Evolutionary conservation across 92 coral and sea anemone genomes (phyloP), one percentile per base, ranked within the genome.

Genomic region (Parazoanthus atlanticus): DNA sequence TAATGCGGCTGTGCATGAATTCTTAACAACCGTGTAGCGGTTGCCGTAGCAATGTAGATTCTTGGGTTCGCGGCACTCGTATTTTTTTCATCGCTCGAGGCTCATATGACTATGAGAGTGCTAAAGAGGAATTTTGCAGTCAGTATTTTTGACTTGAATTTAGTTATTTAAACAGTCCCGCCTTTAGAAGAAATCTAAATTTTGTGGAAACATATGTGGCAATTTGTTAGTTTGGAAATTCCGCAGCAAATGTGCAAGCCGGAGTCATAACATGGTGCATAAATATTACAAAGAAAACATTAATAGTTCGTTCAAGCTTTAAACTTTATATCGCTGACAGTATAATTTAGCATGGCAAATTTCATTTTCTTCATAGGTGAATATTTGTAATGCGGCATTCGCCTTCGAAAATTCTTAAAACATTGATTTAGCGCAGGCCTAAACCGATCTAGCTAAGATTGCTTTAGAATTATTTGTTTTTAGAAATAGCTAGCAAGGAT

Each of bases 241-340:
- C 56, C 78, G 76, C 65, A 71, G 78, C 78, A 84, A 70, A 43
- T 84, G 78, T 70, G 52, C 87, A 84, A 84, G 40, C 43, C 26
- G 6, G 32, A 46, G 11, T 31, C 74, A 41, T 61, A 80, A 31
- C 12, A 36, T 25, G n/a, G 54, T 11, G 23, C 19, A 34, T 81
- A 81, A 34, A 82, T 82, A 66, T 40, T 82, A 46, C 76, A 82
- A 65, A 36, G 31, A 31, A 65, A 81, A 31, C 8, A 29, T 13
- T 73, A 28, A 2, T 73, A 29, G 9, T 73, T 32, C n/a, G 10
- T 40, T 8, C 3, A 8, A 40, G 43, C 6, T 40, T 5, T 40
- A 40, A 46, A 8, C 49, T 46, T 8, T 46, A 46, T 8, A 8
- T 46, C 10, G 12, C 49, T 46, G 11, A 36, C 38, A 36, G 38